phyloP scores from a whole-genome alignment of 2,888 invertebrate genomes.

The Scrobipalpa costella region DNA sequence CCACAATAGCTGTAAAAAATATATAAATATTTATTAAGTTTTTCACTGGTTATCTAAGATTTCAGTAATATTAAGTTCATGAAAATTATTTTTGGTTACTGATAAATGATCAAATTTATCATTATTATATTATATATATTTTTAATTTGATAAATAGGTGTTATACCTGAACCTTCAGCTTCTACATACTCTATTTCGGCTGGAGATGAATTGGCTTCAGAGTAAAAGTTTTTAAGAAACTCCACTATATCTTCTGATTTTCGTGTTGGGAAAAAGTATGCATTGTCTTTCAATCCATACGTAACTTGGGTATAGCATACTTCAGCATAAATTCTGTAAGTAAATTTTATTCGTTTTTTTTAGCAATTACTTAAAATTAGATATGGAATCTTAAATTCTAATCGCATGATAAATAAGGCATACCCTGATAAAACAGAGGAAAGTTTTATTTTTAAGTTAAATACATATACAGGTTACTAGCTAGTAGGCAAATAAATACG shows the following conservation, averaged over 20 bases:
- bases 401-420: not conserved
- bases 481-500: too few species aligned
- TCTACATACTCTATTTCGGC: not conserved
- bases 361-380: not conserved
- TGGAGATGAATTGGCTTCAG: constrained; percentile 84
- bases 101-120: too few species aligned
- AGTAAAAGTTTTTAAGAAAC: constrained; percentile 79
- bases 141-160: too few species aligned
- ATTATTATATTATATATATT: too few species aligned
- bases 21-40: too few species aligned
- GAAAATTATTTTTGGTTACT: too few species aligned
- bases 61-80: too few species aligned
- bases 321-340: constrained; percentile 55
- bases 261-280: constrained; percentile 44
- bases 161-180: not conserved
- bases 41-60: too few species aligned
- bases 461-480: too few species aligned
- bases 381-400: not conserved
- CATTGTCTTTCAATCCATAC: constrained; percentile 40
- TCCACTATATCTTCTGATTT: constrained; percentile 61
- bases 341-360: not conserved
- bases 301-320: constrained; percentile 49
- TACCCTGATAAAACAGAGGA: too few species aligned
- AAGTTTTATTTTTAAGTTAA: too few species aligned
- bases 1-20: constrained; percentile 64